Evolutionary conservation across 1,140 invertebrate species (phyloP).

Genomic region (Arctopsyche grandis): DNA sequence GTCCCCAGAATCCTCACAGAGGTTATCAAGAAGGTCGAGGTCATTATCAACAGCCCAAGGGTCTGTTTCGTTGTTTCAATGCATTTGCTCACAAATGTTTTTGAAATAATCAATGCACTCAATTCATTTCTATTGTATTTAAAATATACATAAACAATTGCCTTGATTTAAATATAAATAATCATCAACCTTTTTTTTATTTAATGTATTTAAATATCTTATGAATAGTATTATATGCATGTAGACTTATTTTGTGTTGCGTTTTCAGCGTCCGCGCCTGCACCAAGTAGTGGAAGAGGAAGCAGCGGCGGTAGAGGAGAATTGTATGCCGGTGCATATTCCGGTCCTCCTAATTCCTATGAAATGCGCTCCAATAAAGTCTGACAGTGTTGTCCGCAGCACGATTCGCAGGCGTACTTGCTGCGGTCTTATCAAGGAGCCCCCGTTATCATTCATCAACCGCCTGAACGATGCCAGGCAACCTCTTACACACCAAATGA

Average conservation of each 20-base stretch:
- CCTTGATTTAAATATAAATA: too few species aligned
- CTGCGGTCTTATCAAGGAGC: conserved; percentile 63
- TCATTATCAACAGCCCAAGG: conserved; percentile 53
- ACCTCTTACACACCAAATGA: conserved; percentile 34
- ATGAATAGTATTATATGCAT: background rate
- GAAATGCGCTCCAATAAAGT: conserved; percentile 52
- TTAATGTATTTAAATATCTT: background rate
- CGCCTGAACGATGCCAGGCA: conserved; percentile 38
- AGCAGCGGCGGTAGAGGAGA: conserved; percentile 59
- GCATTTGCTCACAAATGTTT: conserved; percentile 3
- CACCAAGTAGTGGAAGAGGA: conserved; percentile 58
- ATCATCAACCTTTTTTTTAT: background rate
- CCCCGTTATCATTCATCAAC: conserved; percentile 39
- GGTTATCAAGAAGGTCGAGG: conserved; percentile 49
- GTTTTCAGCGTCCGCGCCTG: conserved; percentile 57
- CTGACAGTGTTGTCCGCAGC: conserved; percentile 53
- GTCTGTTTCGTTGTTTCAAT: conserved; percentile 34
- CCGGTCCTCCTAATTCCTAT: conserved; percentile 45
- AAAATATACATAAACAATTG: too few species aligned
- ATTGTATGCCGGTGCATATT: conserved; percentile 64
- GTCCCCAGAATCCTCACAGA: conserved; percentile 38
- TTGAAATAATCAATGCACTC: background rate
- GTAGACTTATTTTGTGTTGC: background rate
- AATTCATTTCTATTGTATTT: background rate
- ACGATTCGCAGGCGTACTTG: conserved; percentile 60